A percentile compares a stretch with the other conserved stretches of the same genome.
Evolutionary conservation across 2,797 vertebrate genomes (phyloP).

Genomic region (Poecilia wingei): DNA sequence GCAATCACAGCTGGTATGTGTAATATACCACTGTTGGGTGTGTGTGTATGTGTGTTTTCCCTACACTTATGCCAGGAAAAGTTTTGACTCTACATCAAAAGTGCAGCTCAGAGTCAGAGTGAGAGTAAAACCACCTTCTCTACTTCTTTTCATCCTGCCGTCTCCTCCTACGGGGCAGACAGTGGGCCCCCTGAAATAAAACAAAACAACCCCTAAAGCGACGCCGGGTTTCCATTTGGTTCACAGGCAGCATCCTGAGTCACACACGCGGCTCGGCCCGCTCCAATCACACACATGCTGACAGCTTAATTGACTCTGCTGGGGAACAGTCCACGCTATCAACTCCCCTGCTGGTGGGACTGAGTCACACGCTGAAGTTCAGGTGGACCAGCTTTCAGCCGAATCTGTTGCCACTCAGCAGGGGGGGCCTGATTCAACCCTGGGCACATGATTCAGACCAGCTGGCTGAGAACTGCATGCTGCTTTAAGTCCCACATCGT

Average conservation of each 20-base stretch:
- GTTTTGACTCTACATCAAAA: constrained; percentile 45
- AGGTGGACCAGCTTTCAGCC: constrained; percentile 52
- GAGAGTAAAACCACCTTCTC: constrained; percentile 38
- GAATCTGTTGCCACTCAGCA: constrained; percentile 50
- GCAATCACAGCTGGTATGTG: constrained; percentile 30
- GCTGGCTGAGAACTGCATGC: constrained; percentile 32
- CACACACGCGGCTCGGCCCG: constrained; percentile 42
- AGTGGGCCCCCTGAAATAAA: constrained; percentile 40
- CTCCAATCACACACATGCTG: constrained; percentile 54
- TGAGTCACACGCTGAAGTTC: constrained; percentile 58
- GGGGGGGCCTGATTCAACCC: constrained; percentile 43
- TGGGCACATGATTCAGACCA: constrained; percentile 35
- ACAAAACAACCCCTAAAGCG: constrained; percentile 44
- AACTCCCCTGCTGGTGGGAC: constrained; percentile 51
- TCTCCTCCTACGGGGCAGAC: constrained; percentile 48
- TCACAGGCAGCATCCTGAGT: constrained; percentile 66
- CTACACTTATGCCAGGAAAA: constrained; percentile 52
- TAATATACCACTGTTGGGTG: constrained; percentile 25
- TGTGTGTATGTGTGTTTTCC: constrained; percentile 10
- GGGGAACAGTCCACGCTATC: constrained; percentile 43
- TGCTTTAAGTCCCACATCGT: constrained; percentile 6
- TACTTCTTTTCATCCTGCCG: constrained; percentile 43
- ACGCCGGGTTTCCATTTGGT: constrained; percentile 65
- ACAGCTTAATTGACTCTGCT: constrained; percentile 54
- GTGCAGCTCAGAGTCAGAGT: constrained; percentile 23